Evolutionary conservation across 2,113 vertebrate genomes (phyloP), one percentile per base, ranked within the genome.

Genomic region (Poecilia latipinna): DNA sequence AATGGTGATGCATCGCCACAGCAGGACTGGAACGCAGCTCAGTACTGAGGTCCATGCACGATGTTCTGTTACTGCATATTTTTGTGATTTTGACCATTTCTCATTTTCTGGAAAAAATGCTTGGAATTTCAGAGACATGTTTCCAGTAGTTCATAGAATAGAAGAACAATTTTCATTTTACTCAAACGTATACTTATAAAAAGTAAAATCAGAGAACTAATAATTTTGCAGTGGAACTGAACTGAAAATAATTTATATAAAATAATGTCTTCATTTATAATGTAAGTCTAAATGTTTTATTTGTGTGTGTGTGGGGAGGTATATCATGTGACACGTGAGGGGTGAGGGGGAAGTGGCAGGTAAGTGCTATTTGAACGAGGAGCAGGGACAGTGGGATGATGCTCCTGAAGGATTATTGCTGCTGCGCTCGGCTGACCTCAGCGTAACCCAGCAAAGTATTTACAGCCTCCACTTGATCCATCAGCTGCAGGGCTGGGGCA

Each of bases 381-480:
- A 87, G 88, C 79, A 82, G 89, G 89, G 88, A 85, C 88, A 88
- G 68, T 65, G 83, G 86, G 89, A 86, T 89, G 90, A 78, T 92
- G 91, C 77, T 91, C 88, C 88, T 91, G 89, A 92, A 85, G 88
- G 88, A 87, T 89, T 91, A 92, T 90, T 89, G 89, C 79, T 74
- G 79, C 85, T 26, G 68, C 67, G 89, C 89, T 87, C 78, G 5
- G 72, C 71, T 92, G 91, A 94, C 93, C 93, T 88, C 88, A 57
- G n/a, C 6, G 3, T 89, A 89, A 93, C 87, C 91, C 86, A 74
- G 86, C 70, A 83, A 93, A 92, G 89, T 88, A 92, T 92, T 94
- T 93, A 93, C 89, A 90, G 76, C 93, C 92, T 93, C 80, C 83
- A 91, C 93, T 92, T 92, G 91, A 92, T 90, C 89, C 90, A 88